A percentile compares a stretch with the other conserved stretches of the same genome.
phyloP scores from a whole-genome alignment of 2,888 invertebrate genomes.

The Nymphalis polychloros region DNA sequence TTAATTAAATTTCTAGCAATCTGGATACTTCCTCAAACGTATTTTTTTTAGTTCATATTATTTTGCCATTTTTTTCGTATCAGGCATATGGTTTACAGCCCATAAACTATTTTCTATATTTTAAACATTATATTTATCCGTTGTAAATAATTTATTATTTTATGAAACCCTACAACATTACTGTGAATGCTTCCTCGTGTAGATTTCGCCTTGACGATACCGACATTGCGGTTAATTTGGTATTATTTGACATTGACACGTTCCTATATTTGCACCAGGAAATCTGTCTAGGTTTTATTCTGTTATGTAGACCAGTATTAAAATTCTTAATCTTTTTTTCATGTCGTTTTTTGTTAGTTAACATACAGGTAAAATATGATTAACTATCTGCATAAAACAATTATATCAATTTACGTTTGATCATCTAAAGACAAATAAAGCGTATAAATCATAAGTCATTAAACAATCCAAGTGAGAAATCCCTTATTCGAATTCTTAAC shows the following conservation, averaged over 20 bases:
- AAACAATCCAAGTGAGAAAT: too few species aligned
- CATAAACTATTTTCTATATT: neutral
- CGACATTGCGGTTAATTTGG: constrained; percentile 76
- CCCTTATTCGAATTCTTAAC: too few species aligned
- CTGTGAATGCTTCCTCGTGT: constrained; percentile 56
- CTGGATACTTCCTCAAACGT: constrained; percentile 25
- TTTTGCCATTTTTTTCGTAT: constrained; percentile 8
- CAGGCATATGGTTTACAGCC: neutral
- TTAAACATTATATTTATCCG: neutral
- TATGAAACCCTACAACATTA: neutral
- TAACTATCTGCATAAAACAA: too few species aligned
- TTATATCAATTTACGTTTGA: too few species aligned
- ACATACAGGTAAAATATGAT: too few species aligned
- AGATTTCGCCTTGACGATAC: constrained; percentile 61
- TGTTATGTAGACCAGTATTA: neutral
- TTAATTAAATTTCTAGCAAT: constrained; percentile 26
- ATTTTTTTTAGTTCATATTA: constrained; percentile 15
- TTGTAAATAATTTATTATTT: neutral
- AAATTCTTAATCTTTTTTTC: neutral
- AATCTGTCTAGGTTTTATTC: constrained; percentile 44
- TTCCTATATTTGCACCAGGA: constrained; percentile 73
- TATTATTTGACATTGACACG: constrained; percentile 72
- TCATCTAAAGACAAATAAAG: too few species aligned
- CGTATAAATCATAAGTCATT: too few species aligned
- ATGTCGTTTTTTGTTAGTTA: too few species aligned